These are phyloP conservation scores for Gymnocypris eckloni DNA, from an alignment of 2,797 vertebrate species.

Conservation along the genomic window DNA sequence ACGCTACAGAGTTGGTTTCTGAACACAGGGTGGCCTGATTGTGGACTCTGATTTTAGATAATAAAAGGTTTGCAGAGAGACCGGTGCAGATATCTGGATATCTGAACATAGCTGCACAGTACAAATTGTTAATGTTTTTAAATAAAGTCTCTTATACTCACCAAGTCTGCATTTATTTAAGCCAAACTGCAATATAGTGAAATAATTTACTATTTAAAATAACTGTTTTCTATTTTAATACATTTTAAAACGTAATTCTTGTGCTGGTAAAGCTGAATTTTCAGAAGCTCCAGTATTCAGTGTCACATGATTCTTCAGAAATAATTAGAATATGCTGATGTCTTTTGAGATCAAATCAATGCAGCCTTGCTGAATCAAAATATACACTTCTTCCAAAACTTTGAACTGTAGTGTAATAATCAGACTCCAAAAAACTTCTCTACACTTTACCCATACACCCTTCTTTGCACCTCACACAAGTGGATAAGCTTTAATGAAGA, in stretches of 20 bases:
- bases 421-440: not conserved
- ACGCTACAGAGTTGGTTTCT: not conserved
- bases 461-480: not conserved
- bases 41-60: conserved; percentile 26
- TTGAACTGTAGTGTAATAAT: not conserved
- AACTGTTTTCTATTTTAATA: conserved; percentile 63
- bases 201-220: conserved; percentile 59
- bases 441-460: not conserved
- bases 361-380: not conserved
- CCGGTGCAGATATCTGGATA: conserved; percentile 1
- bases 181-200: not conserved
- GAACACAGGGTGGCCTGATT: conserved; percentile 6
- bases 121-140: not conserved
- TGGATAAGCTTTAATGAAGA: conserved; percentile 61
- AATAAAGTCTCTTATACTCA: not conserved
- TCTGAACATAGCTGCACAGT: conserved; percentile 69
- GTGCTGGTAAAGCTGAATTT: not conserved
- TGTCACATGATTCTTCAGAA: not conserved
- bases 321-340: not conserved
- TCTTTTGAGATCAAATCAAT: not conserved
- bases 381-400: not conserved
- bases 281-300: not conserved
- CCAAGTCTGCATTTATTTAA: not conserved
- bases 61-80: not conserved
- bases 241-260: not conserved